Base-by-base conservation (phyloP, 2,113 vertebrate species). In the Athene cunicularia region DNA sequence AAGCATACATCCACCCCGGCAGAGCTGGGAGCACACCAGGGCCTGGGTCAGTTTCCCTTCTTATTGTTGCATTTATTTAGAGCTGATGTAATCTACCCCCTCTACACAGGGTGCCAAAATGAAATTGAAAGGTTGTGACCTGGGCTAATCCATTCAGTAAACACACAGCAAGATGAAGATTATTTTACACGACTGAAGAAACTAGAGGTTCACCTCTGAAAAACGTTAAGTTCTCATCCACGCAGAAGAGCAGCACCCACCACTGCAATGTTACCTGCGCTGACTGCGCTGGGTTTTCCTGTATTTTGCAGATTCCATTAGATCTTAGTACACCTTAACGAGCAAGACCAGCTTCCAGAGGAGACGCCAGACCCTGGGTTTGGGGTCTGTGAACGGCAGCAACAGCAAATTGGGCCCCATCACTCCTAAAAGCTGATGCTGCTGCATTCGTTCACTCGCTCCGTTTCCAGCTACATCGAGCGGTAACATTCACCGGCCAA, bases 371-470 rank as follows among this genome's bases (percentile, higher is more conserved):
- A 6, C 18, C 6, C 0, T 0, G 13, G 21, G 59, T 19, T 5
- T 0, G 53, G 30, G 56, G n/a, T 13, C 49, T 3, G 1, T 0
- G 64, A 33, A 14, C 28, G 1, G 10, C 37, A 16, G 15, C 45
- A 3, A 2, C 0, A 13, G 74, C 43, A 45, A 32, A 1, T 0
- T 1, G 23, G 41, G 27, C 32, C 41, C 72, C 58, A 7, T 1
- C 4, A 8, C 68, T 32, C 49, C 5, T 1, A 9, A 8, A 12
- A 6, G 6, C 79, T 5, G 45, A 68, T 14, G 47, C 58, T 19
- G 45, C 47, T 22, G 47, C 53, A 4, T 33, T 32, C 8, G 21
- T 9, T 33, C 32, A 5, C 39, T 18, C 12, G 6, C 67, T 33
- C 47, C 62, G 1, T 9, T 43, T 2, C 27, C 62, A 55, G 3